These are phyloP conservation scores for Phalacrocorax brasilianus DNA, from an alignment of 2,113 vertebrate species.

Conservation along the genomic window DNA sequence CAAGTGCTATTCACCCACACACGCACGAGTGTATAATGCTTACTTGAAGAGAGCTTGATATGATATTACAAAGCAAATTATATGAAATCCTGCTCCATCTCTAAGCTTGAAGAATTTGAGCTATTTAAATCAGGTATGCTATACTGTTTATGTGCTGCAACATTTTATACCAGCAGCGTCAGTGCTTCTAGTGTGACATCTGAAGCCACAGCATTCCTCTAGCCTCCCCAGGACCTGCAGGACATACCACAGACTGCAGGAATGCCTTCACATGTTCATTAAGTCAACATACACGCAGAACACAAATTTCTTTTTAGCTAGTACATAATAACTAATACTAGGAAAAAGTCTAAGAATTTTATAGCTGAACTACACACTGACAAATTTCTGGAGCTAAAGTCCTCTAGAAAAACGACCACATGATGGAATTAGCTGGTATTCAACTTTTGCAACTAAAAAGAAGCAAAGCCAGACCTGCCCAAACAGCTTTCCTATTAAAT, in stretches of 20 bases:
- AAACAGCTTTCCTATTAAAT: background rate
- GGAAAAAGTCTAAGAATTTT: background rate
- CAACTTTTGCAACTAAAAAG: background rate
- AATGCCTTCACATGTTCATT: background rate
- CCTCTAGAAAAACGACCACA: background rate
- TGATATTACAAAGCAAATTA: slow-evolving; percentile 3
- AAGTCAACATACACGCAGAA: background rate
- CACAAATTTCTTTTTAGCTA: background rate
- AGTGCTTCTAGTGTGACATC: background rate
- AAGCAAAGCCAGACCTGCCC: background rate
- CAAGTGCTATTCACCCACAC: slow-evolving; percentile 34
- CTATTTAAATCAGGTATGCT: background rate
- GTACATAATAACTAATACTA: background rate
- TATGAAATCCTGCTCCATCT: background rate
- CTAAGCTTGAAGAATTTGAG: background rate
- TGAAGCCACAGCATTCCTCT: background rate
- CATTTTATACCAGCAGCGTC: background rate
- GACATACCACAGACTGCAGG: background rate
- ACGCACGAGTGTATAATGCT: rapidly evolving
- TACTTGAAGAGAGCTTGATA: background rate
- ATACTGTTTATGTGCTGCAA: background rate
- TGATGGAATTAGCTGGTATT: background rate
- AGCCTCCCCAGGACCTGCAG: background rate
- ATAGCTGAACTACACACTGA: background rate
- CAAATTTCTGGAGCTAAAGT: background rate